These are phyloP conservation scores for Drosophila phalerata DNA, from an alignment of 2,888 invertebrate species.

Conservation along the genomic window DNA sequence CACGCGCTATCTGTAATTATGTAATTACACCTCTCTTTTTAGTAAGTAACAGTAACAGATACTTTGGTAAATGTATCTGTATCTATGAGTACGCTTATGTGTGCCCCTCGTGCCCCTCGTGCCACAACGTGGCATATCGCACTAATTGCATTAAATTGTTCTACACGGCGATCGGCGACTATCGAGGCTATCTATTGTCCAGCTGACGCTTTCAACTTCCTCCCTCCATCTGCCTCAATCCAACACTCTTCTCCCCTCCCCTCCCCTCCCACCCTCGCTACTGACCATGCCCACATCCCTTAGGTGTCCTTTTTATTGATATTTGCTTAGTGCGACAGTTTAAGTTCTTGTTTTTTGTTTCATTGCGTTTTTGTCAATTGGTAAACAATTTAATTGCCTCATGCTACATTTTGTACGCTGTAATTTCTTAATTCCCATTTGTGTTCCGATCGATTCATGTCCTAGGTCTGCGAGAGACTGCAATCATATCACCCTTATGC, in stretches of 20 bases:
- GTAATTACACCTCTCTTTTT: slow-evolving; percentile 43
- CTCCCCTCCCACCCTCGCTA: slow-evolving; percentile 10
- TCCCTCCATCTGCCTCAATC: not conserved
- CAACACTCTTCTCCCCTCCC: not conserved
- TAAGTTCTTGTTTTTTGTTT: slow-evolving; percentile 32
- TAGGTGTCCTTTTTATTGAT: slow-evolving; percentile 14
- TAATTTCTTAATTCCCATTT: slow-evolving; percentile 69
- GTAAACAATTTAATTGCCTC: slow-evolving; percentile 62
- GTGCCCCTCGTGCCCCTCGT: slow-evolving; percentile 12
- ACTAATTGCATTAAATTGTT: slow-evolving; percentile 79
- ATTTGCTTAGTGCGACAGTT: slow-evolving; percentile 54
- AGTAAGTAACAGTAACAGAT: slow-evolving; percentile 1
- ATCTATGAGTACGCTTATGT: not conserved
- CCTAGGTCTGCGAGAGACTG: not conserved
- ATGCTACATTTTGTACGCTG: slow-evolving; percentile 31
- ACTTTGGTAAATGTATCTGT: slow-evolving; percentile 1
- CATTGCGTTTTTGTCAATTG: slow-evolving; percentile 40
- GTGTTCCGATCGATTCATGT: slow-evolving; percentile 25
- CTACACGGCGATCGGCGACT: slow-evolving; percentile 58
- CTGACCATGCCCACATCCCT: slow-evolving; percentile 11
- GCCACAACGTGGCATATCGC: slow-evolving; percentile 61
- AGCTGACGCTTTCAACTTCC: slow-evolving; percentile 61
- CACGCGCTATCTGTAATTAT: slow-evolving; percentile 67
- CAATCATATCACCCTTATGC: slow-evolving; percentile 26
- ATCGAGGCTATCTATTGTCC: slow-evolving; percentile 34